Base-by-base conservation (phyloP, 2,113 vertebrate species). In the Galbula dea region DNA sequence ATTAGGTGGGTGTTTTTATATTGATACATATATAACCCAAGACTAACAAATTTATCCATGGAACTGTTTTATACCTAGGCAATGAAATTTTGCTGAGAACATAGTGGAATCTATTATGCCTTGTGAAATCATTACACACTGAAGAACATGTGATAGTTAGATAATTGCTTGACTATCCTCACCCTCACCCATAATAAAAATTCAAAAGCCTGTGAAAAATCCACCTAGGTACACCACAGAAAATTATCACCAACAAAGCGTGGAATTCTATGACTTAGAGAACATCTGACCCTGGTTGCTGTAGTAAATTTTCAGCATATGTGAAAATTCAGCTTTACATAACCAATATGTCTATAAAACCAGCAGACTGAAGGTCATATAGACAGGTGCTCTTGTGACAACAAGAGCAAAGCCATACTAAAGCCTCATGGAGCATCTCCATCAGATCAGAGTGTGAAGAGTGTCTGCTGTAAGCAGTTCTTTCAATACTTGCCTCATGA, bases 401-500 rank as follows among this genome's bases (percentile, higher is more conserved):
- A 30, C 3, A 89, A 62, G 32, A 72, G 19, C 10, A 58, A 77
- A 77, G 19, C 14, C 21, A 21, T 8, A 16, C n/a, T 63, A 23
- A 10, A 3, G 14, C 6, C 4, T 19, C 0, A 0, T 48, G 45
- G n/a, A 63, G 3, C 22, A 15, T 43, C 24, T 68, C 21, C 34
- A 57, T 7, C 36, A 61, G 41, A 57, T 11, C 0, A 1, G 20
- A 29, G 27, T 22, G 9, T 36, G 19, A 77, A 39, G 21, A 29
- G 3, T 43, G 16, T 68, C 48, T 68, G 0, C 19, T n/a, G 1
- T 26, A 57, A 78, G 27, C 7, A 32, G 15, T 37, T 74, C 13
- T 58, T n/a, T 69, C 23, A 54, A 26, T n/a, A 32, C 13, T 7
- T 46, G 30, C 17, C 29, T 77, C 12, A 23, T 43, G 29, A 74